Evolutionary conservation across 2,888 invertebrate genomes (phyloP).

Genomic region (Apantesis nais): DNA sequence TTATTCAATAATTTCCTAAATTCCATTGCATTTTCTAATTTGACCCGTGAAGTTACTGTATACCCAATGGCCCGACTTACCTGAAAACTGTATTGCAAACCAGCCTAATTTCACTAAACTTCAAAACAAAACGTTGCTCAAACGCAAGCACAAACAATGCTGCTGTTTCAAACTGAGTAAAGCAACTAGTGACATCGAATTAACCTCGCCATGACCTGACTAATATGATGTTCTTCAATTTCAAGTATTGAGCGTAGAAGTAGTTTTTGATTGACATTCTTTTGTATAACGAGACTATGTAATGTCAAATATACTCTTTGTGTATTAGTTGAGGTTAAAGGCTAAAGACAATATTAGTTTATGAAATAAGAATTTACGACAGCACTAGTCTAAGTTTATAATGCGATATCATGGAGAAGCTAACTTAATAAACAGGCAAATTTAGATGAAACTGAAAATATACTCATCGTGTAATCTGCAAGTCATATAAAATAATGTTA

Average conservation of each 20-base stretch:
- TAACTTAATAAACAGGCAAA: not conserved
- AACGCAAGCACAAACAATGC: not conserved
- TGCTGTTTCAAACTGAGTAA: constrained; percentile 22
- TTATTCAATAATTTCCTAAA: too few relatives aligned
- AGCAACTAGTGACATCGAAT: constrained; percentile 38
- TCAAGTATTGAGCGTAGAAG: constrained; percentile 17
- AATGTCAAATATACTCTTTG: not conserved
- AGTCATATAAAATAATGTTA: not conserved
- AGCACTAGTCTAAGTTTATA: not conserved
- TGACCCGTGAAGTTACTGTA: too few relatives aligned
- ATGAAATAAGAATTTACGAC: not conserved
- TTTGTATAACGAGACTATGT: not conserved
- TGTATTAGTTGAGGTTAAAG: not conserved
- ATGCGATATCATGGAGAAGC: too few relatives aligned
- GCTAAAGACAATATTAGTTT: not conserved
- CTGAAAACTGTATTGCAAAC: not conserved
- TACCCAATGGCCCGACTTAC: too few relatives aligned
- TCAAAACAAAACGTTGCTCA: not conserved
- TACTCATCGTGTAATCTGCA: not conserved
- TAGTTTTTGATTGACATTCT: not conserved
- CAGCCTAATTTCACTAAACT: not conserved
- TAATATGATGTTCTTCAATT: constrained; percentile 32
- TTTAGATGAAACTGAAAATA: not conserved
- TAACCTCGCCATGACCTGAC: constrained; percentile 33
- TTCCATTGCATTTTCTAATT: too few relatives aligned